phyloP scores from a whole-genome alignment of 2,888 invertebrate species.

The Coleophora deauratella region DNA sequence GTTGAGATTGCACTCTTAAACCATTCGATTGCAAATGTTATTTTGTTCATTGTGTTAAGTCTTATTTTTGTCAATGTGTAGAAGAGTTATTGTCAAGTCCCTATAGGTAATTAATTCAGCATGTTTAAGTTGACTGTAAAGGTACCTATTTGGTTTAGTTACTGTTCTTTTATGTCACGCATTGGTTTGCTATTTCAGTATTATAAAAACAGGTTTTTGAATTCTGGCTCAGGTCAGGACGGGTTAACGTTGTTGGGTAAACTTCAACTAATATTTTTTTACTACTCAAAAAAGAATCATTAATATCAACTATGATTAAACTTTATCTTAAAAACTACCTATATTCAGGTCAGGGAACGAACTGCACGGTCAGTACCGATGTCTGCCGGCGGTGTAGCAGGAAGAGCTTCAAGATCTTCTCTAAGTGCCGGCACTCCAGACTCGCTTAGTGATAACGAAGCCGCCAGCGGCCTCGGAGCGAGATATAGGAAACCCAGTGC shows the following conservation, averaged over 20 bases:
- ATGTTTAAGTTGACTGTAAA: slow-evolving; percentile 28
- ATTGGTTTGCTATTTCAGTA: no score
- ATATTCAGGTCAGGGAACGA: slow-evolving; percentile 88
- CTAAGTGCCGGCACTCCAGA: slow-evolving; percentile 91
- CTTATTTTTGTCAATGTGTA: slow-evolving; percentile 36
- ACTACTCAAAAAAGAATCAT: no score
- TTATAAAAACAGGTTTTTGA: no score
- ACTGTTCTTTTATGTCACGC: no score
- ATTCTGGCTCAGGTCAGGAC: no score
- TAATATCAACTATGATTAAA: no score
- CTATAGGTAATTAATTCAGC: slow-evolving; percentile 44
- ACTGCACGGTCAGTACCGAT: slow-evolving; percentile 94
- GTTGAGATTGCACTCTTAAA: slow-evolving; percentile 40
- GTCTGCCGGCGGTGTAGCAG: slow-evolving; percentile 72
- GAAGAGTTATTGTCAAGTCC: slow-evolving; percentile 33
- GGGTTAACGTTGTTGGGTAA: no score
- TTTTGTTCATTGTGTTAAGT: slow-evolving; percentile 37
- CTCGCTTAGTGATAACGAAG: slow-evolving; percentile 91
- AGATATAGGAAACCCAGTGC: slow-evolving; percentile 80
- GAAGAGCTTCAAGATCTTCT: slow-evolving; percentile 83
- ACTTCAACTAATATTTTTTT: no score
- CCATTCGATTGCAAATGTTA: slow-evolving; percentile 33
- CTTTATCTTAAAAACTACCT: no score
- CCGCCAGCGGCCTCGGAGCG: slow-evolving; percentile 80
- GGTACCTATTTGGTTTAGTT: no score